phyloP scores from a whole-genome alignment of 2,797 vertebrate genomes.

The Xenopus petersii region DNA sequence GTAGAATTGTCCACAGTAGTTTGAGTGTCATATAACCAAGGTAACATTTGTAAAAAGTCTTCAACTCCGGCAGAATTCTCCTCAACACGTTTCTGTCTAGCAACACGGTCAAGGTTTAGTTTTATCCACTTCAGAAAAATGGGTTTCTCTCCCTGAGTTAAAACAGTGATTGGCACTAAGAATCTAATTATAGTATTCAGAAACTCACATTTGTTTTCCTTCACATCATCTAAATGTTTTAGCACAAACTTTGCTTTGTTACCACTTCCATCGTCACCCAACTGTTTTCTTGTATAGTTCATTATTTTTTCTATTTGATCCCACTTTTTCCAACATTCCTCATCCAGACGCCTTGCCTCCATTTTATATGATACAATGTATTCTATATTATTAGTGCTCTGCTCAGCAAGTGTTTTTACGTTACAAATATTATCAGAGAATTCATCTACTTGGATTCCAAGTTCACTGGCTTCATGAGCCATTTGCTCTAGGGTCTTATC shows the following conservation, averaged over 20 bases:
- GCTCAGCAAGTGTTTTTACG: slow-evolving; percentile 57
- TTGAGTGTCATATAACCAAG: slow-evolving; percentile 72
- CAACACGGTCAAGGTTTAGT: slow-evolving; percentile 62
- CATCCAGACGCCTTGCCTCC: slow-evolving; percentile 72
- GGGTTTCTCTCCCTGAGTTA: slow-evolving; percentile 8
- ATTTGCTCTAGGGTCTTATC: slow-evolving; percentile 64
- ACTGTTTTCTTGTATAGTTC: no score
- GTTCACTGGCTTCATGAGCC: slow-evolving; percentile 57
- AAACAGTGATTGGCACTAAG: slow-evolving; percentile 58
- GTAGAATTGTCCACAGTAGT: slow-evolving; percentile 51
- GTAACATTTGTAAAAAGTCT: slow-evolving; percentile 78
- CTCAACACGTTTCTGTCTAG: slow-evolving; percentile 60
- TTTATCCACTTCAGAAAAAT: slow-evolving; percentile 79
- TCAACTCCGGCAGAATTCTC: slow-evolving; percentile 66
- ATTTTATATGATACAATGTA: slow-evolving; percentile 53
- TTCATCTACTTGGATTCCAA: slow-evolving; percentile 70
- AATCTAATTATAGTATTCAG: slow-evolving; percentile 66
- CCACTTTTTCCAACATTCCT: no score
- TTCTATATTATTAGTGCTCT: slow-evolving; percentile 58
- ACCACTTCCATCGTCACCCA: slow-evolving; percentile 60
- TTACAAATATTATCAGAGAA: slow-evolving; percentile 62
- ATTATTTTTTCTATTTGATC: no score
- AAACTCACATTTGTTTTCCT: slow-evolving; percentile 61
- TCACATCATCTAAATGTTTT: slow-evolving; percentile 56
- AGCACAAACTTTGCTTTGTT: slow-evolving; percentile 56